Evolutionary conservation across 2,888 invertebrate species (phyloP).

Genomic region (Paralinhomoeus sp.): DNA sequence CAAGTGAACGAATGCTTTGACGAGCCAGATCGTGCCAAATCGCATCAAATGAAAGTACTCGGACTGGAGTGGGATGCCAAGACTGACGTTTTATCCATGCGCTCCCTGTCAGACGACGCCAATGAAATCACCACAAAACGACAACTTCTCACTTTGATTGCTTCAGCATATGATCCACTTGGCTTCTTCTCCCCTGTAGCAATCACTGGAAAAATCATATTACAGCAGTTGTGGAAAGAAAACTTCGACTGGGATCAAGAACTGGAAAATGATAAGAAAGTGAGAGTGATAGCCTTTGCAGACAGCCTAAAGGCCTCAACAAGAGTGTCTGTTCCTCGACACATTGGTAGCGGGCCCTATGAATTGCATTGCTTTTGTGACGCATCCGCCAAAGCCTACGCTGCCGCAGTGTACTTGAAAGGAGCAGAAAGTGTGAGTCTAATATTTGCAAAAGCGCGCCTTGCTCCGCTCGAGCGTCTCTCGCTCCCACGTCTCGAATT

Average conservation of each 20-base stretch:
- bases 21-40: no score
- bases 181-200: constrained; percentile 13
- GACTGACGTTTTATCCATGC: neutral
- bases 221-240: constrained; percentile 13
- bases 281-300: neutral
- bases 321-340: neutral
- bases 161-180: constrained; percentile 16
- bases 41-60: no score
- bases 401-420: constrained; percentile 5
- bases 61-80: no score
- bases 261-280: constrained; percentile 1
- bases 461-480: no score
- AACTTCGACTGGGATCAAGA: constrained; percentile 16
- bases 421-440: neutral
- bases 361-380: constrained; percentile 7
- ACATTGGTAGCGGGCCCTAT: neutral
- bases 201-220: constrained; percentile 12
- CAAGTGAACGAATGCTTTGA: no score
- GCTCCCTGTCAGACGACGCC: neutral
- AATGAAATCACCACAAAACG: constrained; percentile 11
- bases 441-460: no score
- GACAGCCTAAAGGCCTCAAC: neutral
- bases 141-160: constrained; percentile 9
- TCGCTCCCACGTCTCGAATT: no score
- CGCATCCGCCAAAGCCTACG: constrained; percentile 8